These are phyloP conservation scores for Macrophya alboannulata DNA, from an alignment of 2,888 invertebrate species.

Conservation along the genomic window DNA sequence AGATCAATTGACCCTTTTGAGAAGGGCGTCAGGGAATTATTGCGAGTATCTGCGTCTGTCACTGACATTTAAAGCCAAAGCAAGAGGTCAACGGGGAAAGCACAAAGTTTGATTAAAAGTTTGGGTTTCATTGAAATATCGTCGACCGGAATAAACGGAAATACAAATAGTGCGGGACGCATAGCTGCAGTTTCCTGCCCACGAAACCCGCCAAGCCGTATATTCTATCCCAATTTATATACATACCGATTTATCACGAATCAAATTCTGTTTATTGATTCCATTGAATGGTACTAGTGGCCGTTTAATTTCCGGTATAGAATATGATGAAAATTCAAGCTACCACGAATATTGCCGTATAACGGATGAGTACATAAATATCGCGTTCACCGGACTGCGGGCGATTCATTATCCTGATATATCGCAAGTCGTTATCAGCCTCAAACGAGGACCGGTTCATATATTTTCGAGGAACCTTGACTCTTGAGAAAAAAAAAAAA, in stretches of 20 bases:
- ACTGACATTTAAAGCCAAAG: background rate
- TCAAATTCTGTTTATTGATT: constrained; percentile 4
- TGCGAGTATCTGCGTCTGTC: background rate
- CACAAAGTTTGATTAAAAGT: background rate
- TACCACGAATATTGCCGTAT: background rate
- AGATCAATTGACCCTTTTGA: background rate
- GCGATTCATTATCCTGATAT: background rate
- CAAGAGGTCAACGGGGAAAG: background rate
- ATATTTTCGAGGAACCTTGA: background rate
- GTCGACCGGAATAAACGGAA: background rate
- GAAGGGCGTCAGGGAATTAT: background rate
- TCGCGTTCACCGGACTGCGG: background rate
- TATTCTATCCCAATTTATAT: background rate
- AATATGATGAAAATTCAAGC: background rate
- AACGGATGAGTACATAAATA: background rate
- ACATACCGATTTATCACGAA: background rate
- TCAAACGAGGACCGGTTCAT: background rate
- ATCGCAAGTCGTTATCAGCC: background rate
- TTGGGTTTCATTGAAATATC: background rate
- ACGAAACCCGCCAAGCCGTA: background rate
- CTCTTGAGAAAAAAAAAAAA: background rate
- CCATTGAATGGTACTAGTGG: background rate
- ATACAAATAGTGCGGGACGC: background rate
- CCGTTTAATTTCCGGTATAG: constrained; percentile 11
- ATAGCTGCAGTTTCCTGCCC: background rate